Evolutionary conservation across 2,888 invertebrate species (phyloP), one percentile per base, ranked within the genome.

Genomic region (Aporophyla lueneburgensis): DNA sequence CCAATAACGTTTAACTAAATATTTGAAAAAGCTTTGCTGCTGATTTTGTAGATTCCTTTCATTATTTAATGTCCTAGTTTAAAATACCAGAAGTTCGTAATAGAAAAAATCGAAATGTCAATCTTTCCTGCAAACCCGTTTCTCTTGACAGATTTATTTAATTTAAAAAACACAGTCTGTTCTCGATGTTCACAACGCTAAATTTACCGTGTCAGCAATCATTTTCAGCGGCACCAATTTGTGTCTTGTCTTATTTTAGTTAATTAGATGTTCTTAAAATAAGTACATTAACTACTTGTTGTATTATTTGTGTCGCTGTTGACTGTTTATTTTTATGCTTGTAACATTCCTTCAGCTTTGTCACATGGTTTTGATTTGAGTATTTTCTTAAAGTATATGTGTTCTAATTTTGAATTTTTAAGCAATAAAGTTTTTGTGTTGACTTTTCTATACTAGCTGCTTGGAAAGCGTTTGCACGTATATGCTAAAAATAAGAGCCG

Each of bases 221-320:
- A 72, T 82, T 86, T 87, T 85, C 90, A 92, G 86, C 89, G 89
- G 91, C 91, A 92, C 88, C 92, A 94, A 94, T 95, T 94, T 93
- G 93, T 92, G 89, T 80, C 85, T 93, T 90, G 91, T 92, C 93
- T 93, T 93, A 90, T 94, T 94, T 93, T 88, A 92, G 91, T 92
- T 94, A 94, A 94, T 94, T 93, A 92, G 89, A 92, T 91, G 90
- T 88, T 91, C 88, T 82, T 83, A 71, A 86, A 88, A 86, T 82
- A 86, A 74, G 71, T 84, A 61, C 83, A 76, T 85, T 83, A 83
- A 83, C 78, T 89, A 87, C 87, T 90, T 90, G 76, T 78, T 87
- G 80, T 76, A 71, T 86, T 88, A 83, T 89, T 85, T 83, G 78
- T 70, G 85, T 75, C 67, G 68, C 33, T 69, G 74, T 51, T 76